A percentile compares a stretch with the other conserved stretches of the same genome.
These are phyloP conservation scores for Sphecodes monilicornis DNA, from an alignment of 2,888 invertebrate genomes.

Conservation along the genomic window DNA sequence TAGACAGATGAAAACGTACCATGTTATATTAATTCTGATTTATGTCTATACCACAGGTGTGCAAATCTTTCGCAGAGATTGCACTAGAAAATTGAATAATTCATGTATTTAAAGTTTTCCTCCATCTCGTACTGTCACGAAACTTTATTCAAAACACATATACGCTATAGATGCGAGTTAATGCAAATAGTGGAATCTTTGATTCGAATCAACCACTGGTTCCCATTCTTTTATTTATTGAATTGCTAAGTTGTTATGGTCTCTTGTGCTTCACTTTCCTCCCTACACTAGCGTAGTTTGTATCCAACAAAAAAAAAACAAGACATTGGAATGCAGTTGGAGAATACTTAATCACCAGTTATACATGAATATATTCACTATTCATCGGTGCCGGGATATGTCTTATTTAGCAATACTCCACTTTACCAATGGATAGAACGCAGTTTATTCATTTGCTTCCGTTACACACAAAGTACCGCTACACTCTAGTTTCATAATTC, in stretches of 20 bases:
- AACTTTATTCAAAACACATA: neutral
- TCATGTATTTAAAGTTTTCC: neutral
- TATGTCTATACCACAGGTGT: neutral
- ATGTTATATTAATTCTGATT: neutral
- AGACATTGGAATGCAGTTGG: neutral
- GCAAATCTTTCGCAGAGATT: neutral
- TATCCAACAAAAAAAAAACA: neutral
- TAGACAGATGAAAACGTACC: neutral
- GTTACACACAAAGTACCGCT: too few species aligned
- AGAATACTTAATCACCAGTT: neutral
- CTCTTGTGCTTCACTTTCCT: neutral
- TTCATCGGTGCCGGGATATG: neutral
- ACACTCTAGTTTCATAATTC: too few species aligned
- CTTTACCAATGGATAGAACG: neutral
- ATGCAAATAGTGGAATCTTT: neutral
- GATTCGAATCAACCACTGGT: neutral
- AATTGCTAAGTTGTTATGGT: neutral
- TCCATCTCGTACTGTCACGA: neutral
- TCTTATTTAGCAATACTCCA: neutral
- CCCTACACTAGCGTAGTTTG: neutral
- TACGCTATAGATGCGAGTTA: neutral
- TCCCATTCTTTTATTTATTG: neutral
- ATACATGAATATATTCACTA: neutral
- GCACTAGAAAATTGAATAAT: slow-evolving; percentile 6
- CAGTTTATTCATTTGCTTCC: neutral